A percentile compares a stretch with the other conserved stretches of the same genome.
Conservation (phyloP, 2,113 vertebrate genomes). For the Phrynosoma blainvillii region DNA sequence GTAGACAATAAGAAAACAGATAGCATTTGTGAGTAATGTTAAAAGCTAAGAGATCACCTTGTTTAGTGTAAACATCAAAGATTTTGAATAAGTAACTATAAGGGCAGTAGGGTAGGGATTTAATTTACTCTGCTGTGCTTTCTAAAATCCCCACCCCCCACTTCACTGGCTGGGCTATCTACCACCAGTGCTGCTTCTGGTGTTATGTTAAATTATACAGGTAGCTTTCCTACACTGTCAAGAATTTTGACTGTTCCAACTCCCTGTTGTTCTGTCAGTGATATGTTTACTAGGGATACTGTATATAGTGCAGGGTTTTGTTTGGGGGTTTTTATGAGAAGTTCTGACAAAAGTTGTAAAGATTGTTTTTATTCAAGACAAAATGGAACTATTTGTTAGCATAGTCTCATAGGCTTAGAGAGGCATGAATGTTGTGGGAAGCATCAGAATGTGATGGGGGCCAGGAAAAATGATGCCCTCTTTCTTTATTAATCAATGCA, state of each 20-base stretch:
- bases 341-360: slow-evolving; percentile 17
- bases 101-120: background rate
- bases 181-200: slow-evolving; percentile 19
- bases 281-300: slow-evolving; percentile 27
- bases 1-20: background rate
- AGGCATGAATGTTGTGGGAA: background rate
- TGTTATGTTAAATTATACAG: slow-evolving; percentile 28
- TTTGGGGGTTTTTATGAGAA: background rate
- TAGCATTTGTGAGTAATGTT: background rate
- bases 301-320: background rate
- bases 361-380: background rate
- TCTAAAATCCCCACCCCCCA: background rate
- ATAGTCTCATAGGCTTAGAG: background rate
- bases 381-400: slow-evolving; percentile 13
- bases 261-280: background rate
- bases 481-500: slow-evolving; percentile 8
- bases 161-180: background rate
- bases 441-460: background rate
- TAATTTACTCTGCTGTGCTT: background rate
- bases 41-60: background rate
- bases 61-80: background rate
- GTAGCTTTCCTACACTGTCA: slow-evolving; percentile 29
- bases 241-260: slow-evolving; percentile 8
- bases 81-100: background rate
- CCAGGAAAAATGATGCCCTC: background rate